Evolutionary conservation across 2,888 invertebrate genomes (phyloP).

Genomic region (Rhagophthalmus giganteus): DNA sequence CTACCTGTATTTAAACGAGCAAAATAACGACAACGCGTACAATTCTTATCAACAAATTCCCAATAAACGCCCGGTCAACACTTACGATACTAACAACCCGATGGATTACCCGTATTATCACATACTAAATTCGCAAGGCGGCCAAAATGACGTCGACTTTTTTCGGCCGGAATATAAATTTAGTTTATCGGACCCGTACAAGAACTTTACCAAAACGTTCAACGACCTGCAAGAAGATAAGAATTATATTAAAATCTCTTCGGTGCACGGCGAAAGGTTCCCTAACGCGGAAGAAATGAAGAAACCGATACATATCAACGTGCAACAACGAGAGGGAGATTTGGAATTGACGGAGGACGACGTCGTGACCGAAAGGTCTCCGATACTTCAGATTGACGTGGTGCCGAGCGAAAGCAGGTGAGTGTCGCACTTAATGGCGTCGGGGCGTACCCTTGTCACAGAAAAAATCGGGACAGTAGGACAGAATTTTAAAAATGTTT

Average conservation of each 20-base stretch:
- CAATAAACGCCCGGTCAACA: neutral
- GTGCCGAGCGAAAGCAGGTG: constrained; percentile 37
- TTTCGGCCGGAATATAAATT: neutral
- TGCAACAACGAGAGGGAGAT: constrained; percentile 38
- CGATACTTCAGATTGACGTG: constrained; percentile 35
- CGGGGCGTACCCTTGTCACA: too few relatives aligned
- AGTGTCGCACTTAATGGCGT: constrained; percentile 5
- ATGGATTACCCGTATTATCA: too few relatives aligned
- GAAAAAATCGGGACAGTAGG: too few relatives aligned
- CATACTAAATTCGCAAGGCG: constrained; percentile 1
- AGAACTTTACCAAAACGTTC: neutral
- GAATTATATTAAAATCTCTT: constrained; percentile 41
- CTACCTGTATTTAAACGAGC: constrained; percentile 16
- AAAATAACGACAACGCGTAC: constrained; percentile 2
- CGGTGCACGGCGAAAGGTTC: constrained; percentile 35
- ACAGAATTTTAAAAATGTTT: too few relatives aligned
- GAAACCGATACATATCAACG: constrained; percentile 33
- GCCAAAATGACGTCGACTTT: neutral
- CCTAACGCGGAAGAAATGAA: constrained; percentile 26
- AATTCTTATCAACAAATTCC: neutral
- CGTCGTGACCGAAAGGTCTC: constrained; percentile 25
- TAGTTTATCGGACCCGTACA: neutral
- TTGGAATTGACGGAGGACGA: constrained; percentile 30
- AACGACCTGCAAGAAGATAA: constrained; percentile 26
- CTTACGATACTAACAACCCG: neutral